These are phyloP conservation scores for Mamestra brassicae DNA, from an alignment of 2,888 invertebrate genomes.

Conservation along the genomic window DNA sequence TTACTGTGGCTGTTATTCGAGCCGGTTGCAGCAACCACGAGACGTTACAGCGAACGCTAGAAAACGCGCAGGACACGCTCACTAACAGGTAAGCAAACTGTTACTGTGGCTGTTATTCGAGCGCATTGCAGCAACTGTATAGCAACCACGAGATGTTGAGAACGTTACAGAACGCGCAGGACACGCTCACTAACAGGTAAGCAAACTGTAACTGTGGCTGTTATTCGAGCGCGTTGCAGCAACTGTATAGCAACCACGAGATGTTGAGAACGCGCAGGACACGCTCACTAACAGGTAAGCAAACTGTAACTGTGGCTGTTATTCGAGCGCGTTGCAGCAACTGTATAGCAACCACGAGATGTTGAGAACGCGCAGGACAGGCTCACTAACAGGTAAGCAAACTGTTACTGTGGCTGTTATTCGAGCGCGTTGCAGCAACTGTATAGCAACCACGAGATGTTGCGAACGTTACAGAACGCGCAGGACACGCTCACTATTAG, in stretches of 20 bases:
- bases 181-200: not conserved
- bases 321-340: constrained; percentile 71
- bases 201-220: constrained; percentile 70
- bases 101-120: not conserved
- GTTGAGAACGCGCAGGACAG: constrained; percentile 70
- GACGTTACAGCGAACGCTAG: constrained; percentile 93
- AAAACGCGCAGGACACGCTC: constrained; percentile 93
- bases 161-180: no score
- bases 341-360: constrained; percentile 91
- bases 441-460: constrained; percentile 92
- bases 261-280: constrained; percentile 93
- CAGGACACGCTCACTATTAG: not conserved
- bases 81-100: constrained; percentile 79
- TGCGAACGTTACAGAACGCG: constrained; percentile 69
- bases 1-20: not conserved
- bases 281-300: constrained; percentile 88
- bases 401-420: constrained; percentile 83
- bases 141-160: constrained; percentile 92
- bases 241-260: constrained; percentile 76
- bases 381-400: not conserved
- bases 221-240: constrained; percentile 91
- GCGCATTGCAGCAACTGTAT: constrained; percentile 71
- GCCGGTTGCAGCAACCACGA: not conserved
- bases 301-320: not conserved
- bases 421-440: constrained; percentile 71